Base-by-base conservation (phyloP, 2,797 vertebrate genomes). In the Ambastaia sidthimunki region DNA sequence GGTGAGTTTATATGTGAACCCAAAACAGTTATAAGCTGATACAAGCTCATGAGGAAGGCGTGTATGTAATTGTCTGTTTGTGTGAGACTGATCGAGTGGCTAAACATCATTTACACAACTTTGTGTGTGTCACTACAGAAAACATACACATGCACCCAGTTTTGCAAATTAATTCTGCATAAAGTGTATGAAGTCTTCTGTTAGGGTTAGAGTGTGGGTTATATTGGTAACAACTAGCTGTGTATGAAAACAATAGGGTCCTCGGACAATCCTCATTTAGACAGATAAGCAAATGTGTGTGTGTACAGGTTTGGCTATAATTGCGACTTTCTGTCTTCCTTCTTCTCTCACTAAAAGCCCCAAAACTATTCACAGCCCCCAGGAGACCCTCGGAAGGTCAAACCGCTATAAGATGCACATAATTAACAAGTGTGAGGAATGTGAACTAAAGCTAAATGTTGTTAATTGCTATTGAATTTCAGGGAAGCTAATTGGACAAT, bases 361-460 rank as follows among this genome's bases (percentile, higher is more conserved):
- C 2, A 68, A 87, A 23, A 48, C 41, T 47, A 82, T 71, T 74
- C 60, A 82, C 57, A n/a, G 50, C 87, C 76, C 62, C 75, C 54
- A 19, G 37, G 62, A 83, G 47, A 70, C 63, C 47, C 47, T 44
- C 55, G 59, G 88, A 87, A 90, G 86, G 88, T 86, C 87, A 87
- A 57, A 63, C 4, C 16, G 71, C 71, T 82, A 88, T 89, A 80
- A 84, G 67, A 44, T 74, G 71, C 84, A 83, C 80, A 84, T 88
- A 85, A 90, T 89, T 62, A 89, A 81, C 71, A 85, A 83, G 50
- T 85, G 85, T 84, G 47, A 71, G 55, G 28, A 70, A 65, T 57
- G 73, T 76, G 31, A 75, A 78, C n/a, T 25, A 60, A 44, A 67
- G 54, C 57, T 77, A 82, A 82, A 76, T 47, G 18, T 41, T 44